Evolutionary conservation across 2,888 invertebrate species (phyloP).

Genomic region (Meta bourneti): DNA sequence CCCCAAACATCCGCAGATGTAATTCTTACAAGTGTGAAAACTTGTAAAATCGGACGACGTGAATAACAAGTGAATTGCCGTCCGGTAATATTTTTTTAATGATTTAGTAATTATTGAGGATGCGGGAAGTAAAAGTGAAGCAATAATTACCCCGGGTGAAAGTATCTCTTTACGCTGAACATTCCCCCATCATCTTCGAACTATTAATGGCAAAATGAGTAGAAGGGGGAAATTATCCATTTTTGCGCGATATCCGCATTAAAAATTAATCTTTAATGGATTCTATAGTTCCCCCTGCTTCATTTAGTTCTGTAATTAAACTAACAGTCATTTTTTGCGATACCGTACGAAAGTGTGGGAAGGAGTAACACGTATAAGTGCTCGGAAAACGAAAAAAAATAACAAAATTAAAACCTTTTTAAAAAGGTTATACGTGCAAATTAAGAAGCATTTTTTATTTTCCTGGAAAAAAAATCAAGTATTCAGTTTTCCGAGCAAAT

Average conservation of each 20-base stretch:
- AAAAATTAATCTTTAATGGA: slow-evolving; percentile 75
- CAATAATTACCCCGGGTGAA: slow-evolving; percentile 52
- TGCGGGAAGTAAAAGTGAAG: slow-evolving; percentile 34
- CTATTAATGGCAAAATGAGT: slow-evolving; percentile 53
- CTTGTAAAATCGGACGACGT: slow-evolving; percentile 37
- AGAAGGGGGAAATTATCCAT: slow-evolving; percentile 50
- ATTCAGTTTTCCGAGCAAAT: slow-evolving; percentile 42
- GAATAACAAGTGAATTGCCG: slow-evolving; percentile 16
- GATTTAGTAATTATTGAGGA: slow-evolving; percentile 50
- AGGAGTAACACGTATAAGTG: neutral
- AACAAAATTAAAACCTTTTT: slow-evolving; percentile 26
- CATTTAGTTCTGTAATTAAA: slow-evolving; percentile 71
- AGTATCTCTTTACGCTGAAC: slow-evolving; percentile 44
- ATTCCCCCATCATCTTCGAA: slow-evolving; percentile 4
- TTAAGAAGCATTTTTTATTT: slow-evolving; percentile 20
- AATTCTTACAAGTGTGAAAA: slow-evolving; percentile 65
- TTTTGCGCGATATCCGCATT: slow-evolving; percentile 65
- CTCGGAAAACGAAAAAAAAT: neutral
- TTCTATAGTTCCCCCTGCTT: slow-evolving; percentile 63
- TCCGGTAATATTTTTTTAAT: slow-evolving; percentile 50
- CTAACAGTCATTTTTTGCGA: slow-evolving; percentile 42
- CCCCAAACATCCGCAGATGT: slow-evolving; percentile 1
- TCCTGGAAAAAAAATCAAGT: slow-evolving; percentile 3
- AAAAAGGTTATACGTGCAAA: slow-evolving; percentile 46
- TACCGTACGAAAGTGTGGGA: neutral